phyloP scores from a whole-genome alignment of 2,797 vertebrate genomes.

The Sebastes ruberrimus region DNA sequence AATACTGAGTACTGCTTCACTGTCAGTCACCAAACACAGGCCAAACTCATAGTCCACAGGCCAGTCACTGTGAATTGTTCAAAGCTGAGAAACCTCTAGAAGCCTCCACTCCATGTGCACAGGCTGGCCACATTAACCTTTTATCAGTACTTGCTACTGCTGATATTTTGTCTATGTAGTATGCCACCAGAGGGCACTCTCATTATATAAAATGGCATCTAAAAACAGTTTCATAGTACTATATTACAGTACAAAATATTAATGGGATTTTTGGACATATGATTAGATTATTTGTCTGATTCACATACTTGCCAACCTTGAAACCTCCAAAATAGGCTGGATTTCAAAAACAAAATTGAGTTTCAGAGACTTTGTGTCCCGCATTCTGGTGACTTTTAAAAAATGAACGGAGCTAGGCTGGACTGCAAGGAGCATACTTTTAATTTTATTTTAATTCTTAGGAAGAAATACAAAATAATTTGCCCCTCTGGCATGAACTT shows the following conservation, averaged over 20 bases:
- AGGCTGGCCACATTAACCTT: background rate
- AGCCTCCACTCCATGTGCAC: background rate
- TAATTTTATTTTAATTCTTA: too few relatives aligned
- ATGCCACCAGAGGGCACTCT: constrained; percentile 59
- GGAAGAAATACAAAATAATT: too few relatives aligned
- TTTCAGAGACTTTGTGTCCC: rapidly evolving
- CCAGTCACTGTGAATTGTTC: background rate
- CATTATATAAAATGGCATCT: background rate
- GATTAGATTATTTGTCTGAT: background rate
- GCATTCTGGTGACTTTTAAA: background rate
- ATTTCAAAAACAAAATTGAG: too few relatives aligned
- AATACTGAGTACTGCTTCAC: background rate
- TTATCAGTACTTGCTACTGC: background rate
- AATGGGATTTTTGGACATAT: background rate
- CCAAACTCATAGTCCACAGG: background rate
- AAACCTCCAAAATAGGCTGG: too few relatives aligned
- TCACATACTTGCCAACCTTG: background rate
- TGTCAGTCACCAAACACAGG: background rate
- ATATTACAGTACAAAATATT: background rate
- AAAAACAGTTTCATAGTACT: background rate
- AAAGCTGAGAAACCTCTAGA: background rate
- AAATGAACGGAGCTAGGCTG: too few relatives aligned
- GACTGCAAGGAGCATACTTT: too few relatives aligned
- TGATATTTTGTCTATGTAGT: background rate
- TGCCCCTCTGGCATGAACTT: too few relatives aligned